These are phyloP conservation scores for Aplysina aerophoba DNA, from an alignment of 37 sponge, comb jelly and placozoan genomes.

Conservation along the genomic window DNA sequence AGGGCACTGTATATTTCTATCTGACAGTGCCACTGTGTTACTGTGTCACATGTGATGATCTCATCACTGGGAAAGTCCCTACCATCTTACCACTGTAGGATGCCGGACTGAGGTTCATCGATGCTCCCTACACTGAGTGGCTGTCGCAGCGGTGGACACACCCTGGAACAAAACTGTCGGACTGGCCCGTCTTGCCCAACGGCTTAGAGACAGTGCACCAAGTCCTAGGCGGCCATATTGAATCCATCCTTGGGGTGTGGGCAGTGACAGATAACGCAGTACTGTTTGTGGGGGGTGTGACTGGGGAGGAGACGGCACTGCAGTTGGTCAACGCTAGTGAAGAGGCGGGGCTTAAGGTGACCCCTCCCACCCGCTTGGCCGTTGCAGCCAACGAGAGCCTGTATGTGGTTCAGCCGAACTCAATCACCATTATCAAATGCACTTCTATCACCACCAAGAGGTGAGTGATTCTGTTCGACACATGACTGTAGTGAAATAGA, in stretches of 20 bases:
- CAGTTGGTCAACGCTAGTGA: slow-evolving; percentile 43
- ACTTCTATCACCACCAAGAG: neutral
- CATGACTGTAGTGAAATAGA: no score
- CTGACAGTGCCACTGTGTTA: neutral
- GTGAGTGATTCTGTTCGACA: neutral
- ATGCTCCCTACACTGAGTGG: slow-evolving; percentile 84
- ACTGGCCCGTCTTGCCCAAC: slow-evolving; percentile 73
- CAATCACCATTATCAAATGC: slow-evolving; percentile 68
- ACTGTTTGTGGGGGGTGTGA: slow-evolving; percentile 49
- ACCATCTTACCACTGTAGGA: neutral
- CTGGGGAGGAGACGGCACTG: slow-evolving; percentile 22
- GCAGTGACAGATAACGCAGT: slow-evolving; percentile 39
- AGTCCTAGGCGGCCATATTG: slow-evolving; percentile 39
- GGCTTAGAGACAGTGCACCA: slow-evolving; percentile 47
- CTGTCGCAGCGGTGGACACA: slow-evolving; percentile 72
- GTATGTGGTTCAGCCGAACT: slow-evolving; percentile 47
- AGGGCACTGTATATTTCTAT: neutral
- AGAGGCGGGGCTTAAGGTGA: slow-evolving; percentile 21
- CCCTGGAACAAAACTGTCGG: slow-evolving; percentile 37
- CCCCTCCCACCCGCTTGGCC: slow-evolving; percentile 30
- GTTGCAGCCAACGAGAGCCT: neutral
- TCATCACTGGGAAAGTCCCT: neutral
- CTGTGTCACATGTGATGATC: neutral
- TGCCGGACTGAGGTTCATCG: slow-evolving; percentile 25
- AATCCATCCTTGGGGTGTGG: slow-evolving; percentile 50